Evolutionary conservation across 1,140 invertebrate genomes (phyloP), one percentile per base, ranked within the genome.

Genomic region (Portunus trituberculatus): DNA sequence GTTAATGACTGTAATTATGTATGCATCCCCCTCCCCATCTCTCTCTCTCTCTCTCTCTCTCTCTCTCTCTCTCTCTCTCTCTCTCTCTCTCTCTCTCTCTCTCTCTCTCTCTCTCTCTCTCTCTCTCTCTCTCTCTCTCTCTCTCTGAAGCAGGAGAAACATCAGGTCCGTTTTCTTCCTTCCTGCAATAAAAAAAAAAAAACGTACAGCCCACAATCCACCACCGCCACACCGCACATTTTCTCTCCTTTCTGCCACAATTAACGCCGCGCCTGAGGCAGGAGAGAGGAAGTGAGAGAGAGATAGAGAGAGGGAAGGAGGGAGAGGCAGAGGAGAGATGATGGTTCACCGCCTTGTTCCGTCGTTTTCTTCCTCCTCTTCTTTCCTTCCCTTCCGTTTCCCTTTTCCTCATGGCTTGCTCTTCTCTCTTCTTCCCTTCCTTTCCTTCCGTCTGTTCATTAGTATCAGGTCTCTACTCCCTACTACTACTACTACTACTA

Each of bases 21-120:
- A 76, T 76, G 67, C 91, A 76, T 39, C 2, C 39, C 45, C 91
- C 4, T 16, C 4, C 91, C 2, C 48, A n/a, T 67, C 86, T 88
- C 45, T 88, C 86, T 88, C 86, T 88, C 86, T 88, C 86, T 88
- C 86, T 45, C 32, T 89, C 86, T 88, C 86, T 46, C 29, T 88
- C 86, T 88, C 32, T 76, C 67, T 76, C 67, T 76, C 67, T 76
- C 67, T 76, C 67, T 76, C 67, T 76, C 20, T 76, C 67, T 76
- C 67, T 76, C n/a, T 76, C 67, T n/a, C 59, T 76, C 20, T 10
- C 59, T 52, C 6, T 52, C 48, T 52, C 48, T 52, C 48, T 52
- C 48, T 52, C 48, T 52, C 48, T 52, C 48, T 52, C 48, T 52
- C 48, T 52, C 48, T 52, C 48, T 52, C 48, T 52, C 48, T 52